A percentile compares a stretch with the other conserved stretches of the same genome.
These are phyloP conservation scores for Naso thynnoides DNA, from an alignment of 2,797 vertebrate genomes.

Conservation along the genomic window DNA sequence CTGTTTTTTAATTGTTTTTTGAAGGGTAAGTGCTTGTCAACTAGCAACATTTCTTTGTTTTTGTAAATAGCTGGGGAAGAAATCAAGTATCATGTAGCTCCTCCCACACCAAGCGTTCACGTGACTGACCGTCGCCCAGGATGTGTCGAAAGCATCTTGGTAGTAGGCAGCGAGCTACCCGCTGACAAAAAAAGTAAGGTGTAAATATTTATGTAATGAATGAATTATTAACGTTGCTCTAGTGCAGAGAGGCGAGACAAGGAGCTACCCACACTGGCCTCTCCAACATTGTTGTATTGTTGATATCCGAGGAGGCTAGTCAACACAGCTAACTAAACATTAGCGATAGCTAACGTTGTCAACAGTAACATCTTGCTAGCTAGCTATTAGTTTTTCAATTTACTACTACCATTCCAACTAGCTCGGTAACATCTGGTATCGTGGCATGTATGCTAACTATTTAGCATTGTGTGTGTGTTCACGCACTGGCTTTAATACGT, in stretches of 20 bases:
- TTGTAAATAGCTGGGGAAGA: no score
- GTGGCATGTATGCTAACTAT: background rate
- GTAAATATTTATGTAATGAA: conserved; percentile 21
- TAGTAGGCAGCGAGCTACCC: conserved; percentile 65
- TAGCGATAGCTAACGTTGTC: conserved; percentile 67
- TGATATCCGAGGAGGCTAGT: conserved; percentile 42
- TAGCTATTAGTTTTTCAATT: conserved; percentile 40
- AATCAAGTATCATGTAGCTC: conserved; percentile 27
- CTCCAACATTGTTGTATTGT: conserved; percentile 28
- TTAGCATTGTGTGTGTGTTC: background rate
- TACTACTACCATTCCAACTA: conserved; percentile 13
- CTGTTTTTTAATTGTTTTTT: no score
- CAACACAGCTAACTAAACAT: conserved; percentile 58
- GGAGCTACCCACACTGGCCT: conserved; percentile 2
- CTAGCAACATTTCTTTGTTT: no score
- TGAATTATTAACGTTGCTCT: conserved; percentile 11
- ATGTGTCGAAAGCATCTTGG: conserved; percentile 80
- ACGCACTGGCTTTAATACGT: background rate
- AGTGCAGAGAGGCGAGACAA: conserved; percentile 35
- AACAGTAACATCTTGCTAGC: conserved; percentile 47
- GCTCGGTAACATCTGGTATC: conserved; percentile 9
- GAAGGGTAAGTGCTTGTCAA: no score
- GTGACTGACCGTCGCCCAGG: conserved; percentile 80
- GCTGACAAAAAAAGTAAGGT: conserved; percentile 33
- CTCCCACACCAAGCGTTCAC: conserved; percentile 64